Percentiles rank a stretch among this genome's conserved stretches.
phyloP scores from a whole-genome alignment of 1,140 invertebrate genomes.

The Chironomus striatipennis region DNA sequence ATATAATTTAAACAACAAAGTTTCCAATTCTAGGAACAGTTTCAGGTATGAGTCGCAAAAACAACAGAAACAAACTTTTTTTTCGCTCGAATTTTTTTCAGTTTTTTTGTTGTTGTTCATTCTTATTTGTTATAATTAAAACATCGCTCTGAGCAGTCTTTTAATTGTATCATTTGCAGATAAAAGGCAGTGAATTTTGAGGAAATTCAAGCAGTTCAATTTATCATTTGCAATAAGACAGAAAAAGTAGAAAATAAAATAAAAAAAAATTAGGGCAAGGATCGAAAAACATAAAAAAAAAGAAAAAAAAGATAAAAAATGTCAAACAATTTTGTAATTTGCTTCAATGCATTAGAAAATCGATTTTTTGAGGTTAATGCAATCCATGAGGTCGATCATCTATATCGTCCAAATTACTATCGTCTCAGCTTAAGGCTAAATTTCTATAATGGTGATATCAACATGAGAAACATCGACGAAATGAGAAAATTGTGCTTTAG shows the following conservation, averaged over 20 bases:
- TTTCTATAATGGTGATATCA: background rate
- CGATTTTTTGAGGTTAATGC: background rate
- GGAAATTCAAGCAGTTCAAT: slow-evolving; percentile 1
- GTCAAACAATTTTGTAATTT: background rate
- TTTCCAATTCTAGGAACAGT: background rate
- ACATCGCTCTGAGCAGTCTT: background rate
- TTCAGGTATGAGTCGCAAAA: background rate
- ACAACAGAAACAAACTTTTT: background rate
- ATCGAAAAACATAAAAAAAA: background rate
- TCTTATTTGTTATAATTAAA: background rate
- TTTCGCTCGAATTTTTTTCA: background rate
- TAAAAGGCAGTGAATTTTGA: slow-evolving; percentile 11
- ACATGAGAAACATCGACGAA: background rate
- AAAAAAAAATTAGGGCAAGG: too few species aligned
- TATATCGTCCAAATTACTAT: background rate
- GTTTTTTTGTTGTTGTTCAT: background rate
- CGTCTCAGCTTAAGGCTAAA: background rate
- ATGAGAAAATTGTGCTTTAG: slow-evolving; percentile 18
- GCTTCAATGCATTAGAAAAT: slow-evolving; percentile 4
- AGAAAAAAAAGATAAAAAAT: background rate
- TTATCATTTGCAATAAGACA: background rate
- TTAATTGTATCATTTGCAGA: background rate
- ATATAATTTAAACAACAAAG: too few species aligned
- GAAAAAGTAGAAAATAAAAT: background rate
- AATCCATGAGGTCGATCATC: background rate